These are phyloP conservation scores for Harmothoe impar DNA, from an alignment of 2,888 invertebrate species.

Conservation along the genomic window DNA sequence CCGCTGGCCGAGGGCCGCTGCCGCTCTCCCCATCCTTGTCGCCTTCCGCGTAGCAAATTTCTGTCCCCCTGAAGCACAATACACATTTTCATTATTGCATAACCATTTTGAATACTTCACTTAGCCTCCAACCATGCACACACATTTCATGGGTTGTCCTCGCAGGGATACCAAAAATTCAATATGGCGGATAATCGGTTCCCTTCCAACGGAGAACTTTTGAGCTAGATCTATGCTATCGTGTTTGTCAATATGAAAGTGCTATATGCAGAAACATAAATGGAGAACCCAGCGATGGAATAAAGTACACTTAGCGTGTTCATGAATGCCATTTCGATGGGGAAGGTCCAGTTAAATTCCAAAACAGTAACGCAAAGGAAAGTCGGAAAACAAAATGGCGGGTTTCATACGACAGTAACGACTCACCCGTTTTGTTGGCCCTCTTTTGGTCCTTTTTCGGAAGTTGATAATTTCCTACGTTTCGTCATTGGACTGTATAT, in stretches of 20 bases:
- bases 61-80: constrained; percentile 18
- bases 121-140: neutral
- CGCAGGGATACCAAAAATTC: constrained; percentile 37
- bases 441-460: constrained; percentile 59
- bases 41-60: neutral
- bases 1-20: neutral
- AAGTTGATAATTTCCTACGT: constrained; percentile 24
- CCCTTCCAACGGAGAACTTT: neutral
- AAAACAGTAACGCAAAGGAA: neutral
- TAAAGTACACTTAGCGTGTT: neutral
- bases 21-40: constrained; percentile 25
- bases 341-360: neutral
- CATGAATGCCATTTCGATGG: neutral
- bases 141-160: neutral
- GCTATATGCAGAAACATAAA: neutral
- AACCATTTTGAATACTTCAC: neutral
- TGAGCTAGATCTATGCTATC: neutral
- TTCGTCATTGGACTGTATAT: constrained; percentile 45
- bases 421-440: constrained; percentile 58
- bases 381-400: constrained; percentile 63
- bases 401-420: constrained; percentile 25
- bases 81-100: neutral
- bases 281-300: neutral
- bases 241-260: neutral
- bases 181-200: constrained; percentile 55